Evolutionary conservation across 2,888 invertebrate genomes (phyloP).

Genomic region (Orchestes rusci): DNA sequence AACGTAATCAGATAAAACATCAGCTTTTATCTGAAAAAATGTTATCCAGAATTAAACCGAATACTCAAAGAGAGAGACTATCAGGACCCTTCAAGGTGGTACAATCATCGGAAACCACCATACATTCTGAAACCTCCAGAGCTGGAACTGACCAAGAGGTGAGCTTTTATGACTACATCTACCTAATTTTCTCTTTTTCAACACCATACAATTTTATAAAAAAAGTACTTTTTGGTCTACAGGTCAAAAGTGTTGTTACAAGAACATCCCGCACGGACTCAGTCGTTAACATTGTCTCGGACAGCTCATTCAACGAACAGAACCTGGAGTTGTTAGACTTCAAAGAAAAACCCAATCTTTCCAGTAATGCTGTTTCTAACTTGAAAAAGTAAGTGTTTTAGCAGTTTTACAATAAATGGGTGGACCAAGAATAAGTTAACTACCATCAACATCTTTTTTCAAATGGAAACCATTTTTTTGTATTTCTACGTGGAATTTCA

Average conservation of each 20-base stretch:
- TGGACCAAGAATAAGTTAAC: no score
- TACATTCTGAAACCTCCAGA: slow-evolving; percentile 12
- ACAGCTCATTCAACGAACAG: slow-evolving; percentile 22
- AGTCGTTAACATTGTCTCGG: slow-evolving; percentile 27
- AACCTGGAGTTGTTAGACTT: background rate
- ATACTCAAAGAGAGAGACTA: slow-evolving; percentile 39
- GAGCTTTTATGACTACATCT: no score
- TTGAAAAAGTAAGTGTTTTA: slow-evolving; percentile 7
- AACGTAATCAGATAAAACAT: slow-evolving; percentile 49
- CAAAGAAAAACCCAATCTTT: background rate
- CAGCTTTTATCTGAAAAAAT: slow-evolving; percentile 47
- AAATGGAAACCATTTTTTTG: no score
- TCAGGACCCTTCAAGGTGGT: slow-evolving; percentile 50
- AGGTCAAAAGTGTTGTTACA: slow-evolving; percentile 36
- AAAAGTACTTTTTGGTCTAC: background rate
- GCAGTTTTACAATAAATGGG: no score
- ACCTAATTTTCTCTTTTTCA: no score
- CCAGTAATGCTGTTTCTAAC: slow-evolving; percentile 1
- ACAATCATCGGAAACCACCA: slow-evolving; percentile 18
- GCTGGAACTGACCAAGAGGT: slow-evolving; percentile 17
- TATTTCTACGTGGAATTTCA: no score
- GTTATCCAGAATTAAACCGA: slow-evolving; percentile 46
- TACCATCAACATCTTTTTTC: no score
- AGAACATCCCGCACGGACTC: slow-evolving; percentile 29
- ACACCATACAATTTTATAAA: no score